Evolutionary conservation across 2,888 invertebrate genomes (phyloP).

Genomic region (Trypoxylon attenuatum): DNA sequence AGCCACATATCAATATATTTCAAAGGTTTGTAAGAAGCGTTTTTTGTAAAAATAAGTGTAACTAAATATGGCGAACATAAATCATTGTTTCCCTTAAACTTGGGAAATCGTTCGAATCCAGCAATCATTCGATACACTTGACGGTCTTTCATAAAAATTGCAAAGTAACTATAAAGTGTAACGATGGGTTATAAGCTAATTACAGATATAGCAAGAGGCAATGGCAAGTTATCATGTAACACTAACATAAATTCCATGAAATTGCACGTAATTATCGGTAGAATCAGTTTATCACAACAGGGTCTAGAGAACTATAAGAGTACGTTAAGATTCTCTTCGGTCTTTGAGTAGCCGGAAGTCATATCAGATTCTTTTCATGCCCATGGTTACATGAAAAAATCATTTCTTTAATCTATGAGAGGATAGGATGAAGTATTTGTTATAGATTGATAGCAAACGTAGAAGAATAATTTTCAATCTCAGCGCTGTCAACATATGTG

Average conservation of each 20-base stretch:
- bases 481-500: too few relatives aligned
- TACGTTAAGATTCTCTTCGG: not conserved
- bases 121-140: too few relatives aligned
- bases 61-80: too few relatives aligned
- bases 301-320: slow-evolving; percentile 3
- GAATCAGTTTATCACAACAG: slow-evolving; percentile 24
- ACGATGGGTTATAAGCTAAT: not conserved
- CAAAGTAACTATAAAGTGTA: too few relatives aligned
- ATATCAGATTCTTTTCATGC: slow-evolving; percentile 28
- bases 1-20: too few relatives aligned
- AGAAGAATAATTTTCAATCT: too few relatives aligned
- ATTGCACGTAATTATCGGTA: slow-evolving; percentile 22
- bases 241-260: slow-evolving; percentile 21
- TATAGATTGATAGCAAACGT: slow-evolving; percentile 5
- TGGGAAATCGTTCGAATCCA: too few relatives aligned
- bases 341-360: slow-evolving; percentile 31
- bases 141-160: too few relatives aligned
- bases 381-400: slow-evolving; percentile 33
- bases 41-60: too few relatives aligned
- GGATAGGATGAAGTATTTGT: slow-evolving; percentile 21
- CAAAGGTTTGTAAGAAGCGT: too few relatives aligned
- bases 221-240: slow-evolving; percentile 8
- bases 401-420: not conserved
- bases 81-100: too few relatives aligned
- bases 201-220: not conserved